Conservation (phyloP, 2,888 invertebrate genomes). For the Xestia xanthographa region DNA sequence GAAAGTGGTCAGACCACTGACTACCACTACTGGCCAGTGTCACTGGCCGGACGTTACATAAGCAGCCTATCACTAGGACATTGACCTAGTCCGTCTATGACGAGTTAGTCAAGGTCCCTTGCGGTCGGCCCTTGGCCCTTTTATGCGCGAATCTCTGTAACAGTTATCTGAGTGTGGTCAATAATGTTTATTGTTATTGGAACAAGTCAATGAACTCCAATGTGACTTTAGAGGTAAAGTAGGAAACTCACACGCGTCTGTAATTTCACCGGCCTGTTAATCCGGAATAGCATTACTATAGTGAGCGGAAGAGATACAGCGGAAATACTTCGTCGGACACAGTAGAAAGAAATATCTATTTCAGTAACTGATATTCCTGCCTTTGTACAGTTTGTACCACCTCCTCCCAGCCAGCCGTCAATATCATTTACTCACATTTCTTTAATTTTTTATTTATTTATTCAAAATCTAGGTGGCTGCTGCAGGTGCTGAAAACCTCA, state of each 20-base stretch:
- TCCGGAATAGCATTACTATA: not conserved
- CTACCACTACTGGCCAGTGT: not conserved
- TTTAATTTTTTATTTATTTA: too few relatives aligned
- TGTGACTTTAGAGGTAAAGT: not conserved
- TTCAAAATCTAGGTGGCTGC: too few relatives aligned
- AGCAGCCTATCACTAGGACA: slow-evolving; percentile 36
- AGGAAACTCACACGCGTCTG: not conserved
- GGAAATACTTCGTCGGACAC: not conserved
- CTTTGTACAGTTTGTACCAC: not conserved
- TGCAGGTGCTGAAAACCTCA: too few relatives aligned
- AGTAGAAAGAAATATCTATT: not conserved
- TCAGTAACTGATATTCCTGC: not conserved
- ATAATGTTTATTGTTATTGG: not conserved
- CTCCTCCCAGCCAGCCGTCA: not conserved
- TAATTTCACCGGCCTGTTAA: slow-evolving; percentile 11
- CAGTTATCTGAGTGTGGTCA: not conserved
- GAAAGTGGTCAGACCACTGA: slow-evolving; percentile 44
- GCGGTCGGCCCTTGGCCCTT: slow-evolving; percentile 26
- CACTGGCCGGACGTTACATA: slow-evolving; percentile 44
- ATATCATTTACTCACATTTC: not conserved
- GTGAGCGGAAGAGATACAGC: slow-evolving; percentile 1
- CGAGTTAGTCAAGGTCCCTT: slow-evolving; percentile 30
- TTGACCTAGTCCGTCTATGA: slow-evolving; percentile 51
- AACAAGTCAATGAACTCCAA: slow-evolving; percentile 6
- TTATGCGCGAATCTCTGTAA: slow-evolving; percentile 15